These are phyloP conservation scores for Acleris laterana DNA, from an alignment of 2,888 invertebrate genomes.

Conservation along the genomic window DNA sequence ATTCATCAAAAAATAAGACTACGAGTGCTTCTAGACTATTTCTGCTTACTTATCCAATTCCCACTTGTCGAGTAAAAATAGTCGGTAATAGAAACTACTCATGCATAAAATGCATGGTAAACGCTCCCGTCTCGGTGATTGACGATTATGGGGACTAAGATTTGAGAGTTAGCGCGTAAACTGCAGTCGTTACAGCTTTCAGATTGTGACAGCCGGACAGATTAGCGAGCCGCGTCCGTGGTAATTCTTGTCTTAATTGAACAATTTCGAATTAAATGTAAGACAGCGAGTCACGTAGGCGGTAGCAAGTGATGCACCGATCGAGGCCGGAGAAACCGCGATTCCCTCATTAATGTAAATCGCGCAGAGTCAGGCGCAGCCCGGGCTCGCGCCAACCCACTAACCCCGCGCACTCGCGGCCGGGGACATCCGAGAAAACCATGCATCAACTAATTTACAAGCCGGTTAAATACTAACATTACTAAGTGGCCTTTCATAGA, in stretches of 20 bases:
- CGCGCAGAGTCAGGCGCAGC: constrained; percentile 54
- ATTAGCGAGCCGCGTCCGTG: constrained; percentile 48
- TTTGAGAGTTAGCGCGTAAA: constrained; percentile 44
- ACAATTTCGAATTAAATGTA: constrained; percentile 58
- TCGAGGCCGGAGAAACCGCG: constrained; percentile 72
- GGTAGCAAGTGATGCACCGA: constrained; percentile 60
- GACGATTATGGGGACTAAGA: constrained; percentile 48
- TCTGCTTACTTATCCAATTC: constrained; percentile 37
- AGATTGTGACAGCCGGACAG: constrained; percentile 46
- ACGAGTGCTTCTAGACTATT: constrained; percentile 33
- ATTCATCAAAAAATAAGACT: constrained; percentile 41
- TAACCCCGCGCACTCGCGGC: constrained; percentile 67
- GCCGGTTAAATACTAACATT: constrained; percentile 40
- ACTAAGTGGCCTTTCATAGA: constrained; percentile 20
- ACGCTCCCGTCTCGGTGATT: constrained; percentile 43
- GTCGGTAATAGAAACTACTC: constrained; percentile 24
- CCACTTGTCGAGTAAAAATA: constrained; percentile 33
- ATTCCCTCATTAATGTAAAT: constrained; percentile 77
- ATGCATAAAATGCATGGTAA: constrained; percentile 20
- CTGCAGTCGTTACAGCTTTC: constrained; percentile 38
- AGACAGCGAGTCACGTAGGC: constrained; percentile 62
- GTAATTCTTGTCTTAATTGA: constrained; percentile 58
- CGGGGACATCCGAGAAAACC: constrained; percentile 54
- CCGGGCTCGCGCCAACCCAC: constrained; percentile 67
- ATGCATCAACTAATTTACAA: constrained; percentile 40